These are phyloP conservation scores for Lanistes nyassanus DNA, from an alignment of 1,140 invertebrate genomes.

Conservation along the genomic window DNA sequence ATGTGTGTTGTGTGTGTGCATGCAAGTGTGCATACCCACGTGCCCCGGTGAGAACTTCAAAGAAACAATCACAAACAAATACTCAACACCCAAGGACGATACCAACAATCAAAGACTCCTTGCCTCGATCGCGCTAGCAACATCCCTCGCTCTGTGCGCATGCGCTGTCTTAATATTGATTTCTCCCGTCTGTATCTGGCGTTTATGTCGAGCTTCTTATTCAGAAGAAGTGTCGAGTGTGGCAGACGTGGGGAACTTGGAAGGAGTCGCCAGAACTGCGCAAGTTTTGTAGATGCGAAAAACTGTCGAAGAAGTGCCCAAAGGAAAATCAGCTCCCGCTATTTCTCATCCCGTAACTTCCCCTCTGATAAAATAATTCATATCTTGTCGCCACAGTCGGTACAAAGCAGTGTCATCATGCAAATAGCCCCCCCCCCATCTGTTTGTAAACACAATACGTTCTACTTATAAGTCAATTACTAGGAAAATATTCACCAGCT, in stretches of 20 bases:
- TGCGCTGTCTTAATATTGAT: not conserved
- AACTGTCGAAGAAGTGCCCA: not conserved
- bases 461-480: too few species aligned
- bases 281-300: not conserved
- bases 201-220: not conserved
- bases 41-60: too few species aligned
- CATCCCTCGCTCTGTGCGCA: constrained; percentile 1
- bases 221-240: not conserved
- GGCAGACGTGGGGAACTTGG: not conserved
- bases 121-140: not conserved
- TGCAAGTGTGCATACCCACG: not conserved
- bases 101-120: not conserved
- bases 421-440: too few species aligned
- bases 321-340: not conserved
- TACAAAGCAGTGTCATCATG: too few species aligned
- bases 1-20: not conserved
- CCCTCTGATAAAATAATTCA: too few species aligned
- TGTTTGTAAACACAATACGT: too few species aligned
- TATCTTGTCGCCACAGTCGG: too few species aligned
- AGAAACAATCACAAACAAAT: not conserved
- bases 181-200: not conserved
- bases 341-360: too few species aligned
- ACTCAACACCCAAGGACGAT: not conserved
- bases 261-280: not conserved
- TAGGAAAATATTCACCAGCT: too few species aligned